Conservation (phyloP, 2,797 vertebrate genomes). For the Coluber constrictor region DNA sequence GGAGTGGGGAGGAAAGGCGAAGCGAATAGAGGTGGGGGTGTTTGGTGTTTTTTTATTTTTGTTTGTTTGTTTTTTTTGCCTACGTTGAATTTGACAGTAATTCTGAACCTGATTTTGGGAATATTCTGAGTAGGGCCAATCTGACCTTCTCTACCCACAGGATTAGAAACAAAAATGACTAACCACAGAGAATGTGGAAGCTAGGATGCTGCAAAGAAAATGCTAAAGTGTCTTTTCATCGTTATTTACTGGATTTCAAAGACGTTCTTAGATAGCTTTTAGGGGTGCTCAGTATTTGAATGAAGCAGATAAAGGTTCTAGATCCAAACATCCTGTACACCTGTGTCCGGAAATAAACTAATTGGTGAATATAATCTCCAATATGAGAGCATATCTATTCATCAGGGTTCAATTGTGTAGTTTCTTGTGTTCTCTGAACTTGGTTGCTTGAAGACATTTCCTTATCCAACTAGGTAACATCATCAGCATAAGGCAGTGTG, state of each 20-base stretch:
- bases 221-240: neutral
- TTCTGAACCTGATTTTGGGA: neutral
- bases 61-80: neutral
- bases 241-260: neutral
- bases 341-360: neutral
- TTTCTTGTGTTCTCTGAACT: neutral
- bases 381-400: neutral
- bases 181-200: neutral
- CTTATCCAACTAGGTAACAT: neutral
- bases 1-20: neutral
- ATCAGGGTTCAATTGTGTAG: neutral
- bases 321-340: neutral
- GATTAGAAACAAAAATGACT: neutral
- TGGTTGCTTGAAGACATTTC: neutral
- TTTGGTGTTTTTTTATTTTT: rapidly evolving
- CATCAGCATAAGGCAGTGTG: neutral
- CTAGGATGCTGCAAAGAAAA: neutral
- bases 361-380: neutral
- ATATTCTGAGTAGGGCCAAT: neutral
- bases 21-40: neutral
- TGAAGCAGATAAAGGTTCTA: neutral
- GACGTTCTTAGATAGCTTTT: neutral
- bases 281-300: neutral
- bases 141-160: neutral
- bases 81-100: neutral